These are phyloP conservation scores for Adoxophyes honmai DNA, from an alignment of 1,140 invertebrate genomes.

Conservation along the genomic window DNA sequence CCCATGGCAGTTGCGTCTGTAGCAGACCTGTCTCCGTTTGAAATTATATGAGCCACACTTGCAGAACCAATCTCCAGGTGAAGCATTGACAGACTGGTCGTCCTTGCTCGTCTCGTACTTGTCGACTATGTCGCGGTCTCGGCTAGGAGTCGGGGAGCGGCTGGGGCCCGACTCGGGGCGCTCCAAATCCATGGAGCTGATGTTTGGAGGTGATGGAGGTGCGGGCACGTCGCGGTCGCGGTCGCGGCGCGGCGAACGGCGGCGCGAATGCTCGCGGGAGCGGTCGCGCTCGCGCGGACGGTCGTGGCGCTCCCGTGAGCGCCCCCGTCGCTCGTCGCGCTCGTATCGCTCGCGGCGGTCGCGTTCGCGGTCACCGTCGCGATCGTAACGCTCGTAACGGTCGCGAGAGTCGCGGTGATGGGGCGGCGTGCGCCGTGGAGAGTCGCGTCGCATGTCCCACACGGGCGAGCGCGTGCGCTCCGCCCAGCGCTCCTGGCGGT, in stretches of 20 bases:
- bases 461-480: constrained; percentile 45
- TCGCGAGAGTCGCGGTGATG: constrained; percentile 36
- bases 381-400: constrained; percentile 44
- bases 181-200: constrained; percentile 28
- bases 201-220: constrained; percentile 50
- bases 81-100: constrained; percentile 40
- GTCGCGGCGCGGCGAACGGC: constrained; percentile 36
- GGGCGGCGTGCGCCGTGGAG: neutral
- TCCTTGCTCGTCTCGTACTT: constrained; percentile 36
- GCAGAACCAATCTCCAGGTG: constrained; percentile 73
- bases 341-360: constrained; percentile 39
- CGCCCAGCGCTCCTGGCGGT: constrained; percentile 28
- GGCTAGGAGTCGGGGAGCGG: constrained; percentile 30
- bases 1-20: constrained; percentile 63
- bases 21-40: constrained; percentile 64
- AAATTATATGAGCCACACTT: constrained; percentile 74
- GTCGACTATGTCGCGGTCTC: constrained; percentile 28
- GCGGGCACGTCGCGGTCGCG: constrained; percentile 33
- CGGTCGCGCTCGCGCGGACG: constrained; percentile 29
- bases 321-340: constrained; percentile 30
- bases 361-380: constrained; percentile 32
- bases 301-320: constrained; percentile 30
- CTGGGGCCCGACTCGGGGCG: constrained; percentile 34
- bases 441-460: constrained; percentile 56
- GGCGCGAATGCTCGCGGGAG: constrained; percentile 27